Evolutionary conservation across 2,797 vertebrate genomes (phyloP), one percentile per base, ranked within the genome.

Genomic region (Loris lydekkerianus): DNA sequence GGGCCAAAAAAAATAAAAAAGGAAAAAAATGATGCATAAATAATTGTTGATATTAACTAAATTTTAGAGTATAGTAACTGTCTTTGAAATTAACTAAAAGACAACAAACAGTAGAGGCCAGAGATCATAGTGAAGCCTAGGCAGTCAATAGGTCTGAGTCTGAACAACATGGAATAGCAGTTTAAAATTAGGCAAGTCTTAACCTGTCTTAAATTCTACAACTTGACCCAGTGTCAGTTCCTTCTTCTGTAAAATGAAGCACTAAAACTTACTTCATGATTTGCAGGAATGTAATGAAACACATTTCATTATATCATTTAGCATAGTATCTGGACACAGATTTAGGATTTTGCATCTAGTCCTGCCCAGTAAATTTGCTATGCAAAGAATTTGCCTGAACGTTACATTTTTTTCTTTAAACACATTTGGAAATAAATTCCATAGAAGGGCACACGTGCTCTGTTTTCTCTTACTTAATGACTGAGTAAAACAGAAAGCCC

Each of bases 331-430:
- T 89, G 20, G 49, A 56, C 7, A n/a, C 2, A 85, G 73, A 70
- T 65, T 78, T 72, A 75, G 73, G 34, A 86, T 69, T 94, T 92
- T 77, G 60, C 7, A 37, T 43, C 9, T 63, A 29, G 10, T 91
- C 7, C 20, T 21, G 96, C 34, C 37, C 49, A 67, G 34, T 23
- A 70, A 61, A 83, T 65, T 75, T 88, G 9, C 13, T 61, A 4
- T 70, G 10, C 31, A 72, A 86, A 82, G n/a, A 21, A 72, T 29
- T 20, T 69, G 31, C n/a, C 61, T 49, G 23, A 69, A 72, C 20
- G 27, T 87, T 81, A 72, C 3, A 61, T 31, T 60, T 93, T 93
- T 40, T 93, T 85, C 60, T 86, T 93, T 77, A 65, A 89, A 89
- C 4, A 81, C 18, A 18, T 77, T 70, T 82, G 15, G 31, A 20